Conservation (phyloP, 2,797 vertebrate genomes). For the Toxotes lorentzi region DNA sequence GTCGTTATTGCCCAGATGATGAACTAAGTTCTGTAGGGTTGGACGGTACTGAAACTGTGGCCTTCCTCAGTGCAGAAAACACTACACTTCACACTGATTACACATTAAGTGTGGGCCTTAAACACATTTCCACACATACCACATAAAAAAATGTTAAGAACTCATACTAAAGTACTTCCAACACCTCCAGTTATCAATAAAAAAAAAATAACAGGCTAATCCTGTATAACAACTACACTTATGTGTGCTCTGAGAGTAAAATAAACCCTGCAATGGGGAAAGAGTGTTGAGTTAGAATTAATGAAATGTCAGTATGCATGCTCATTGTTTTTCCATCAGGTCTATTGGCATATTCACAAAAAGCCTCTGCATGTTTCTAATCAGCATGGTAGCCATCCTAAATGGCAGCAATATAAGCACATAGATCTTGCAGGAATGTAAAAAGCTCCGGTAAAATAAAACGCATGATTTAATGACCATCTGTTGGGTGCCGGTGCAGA, state of each 20-base stretch:
- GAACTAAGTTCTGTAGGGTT: constrained; percentile 30
- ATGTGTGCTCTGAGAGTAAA: constrained; percentile 29
- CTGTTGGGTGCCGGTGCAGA: constrained; percentile 80
- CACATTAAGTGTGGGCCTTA: not conserved
- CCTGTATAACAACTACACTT: constrained; percentile 31
- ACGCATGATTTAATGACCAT: constrained; percentile 86
- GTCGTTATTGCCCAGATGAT: constrained; percentile 59
- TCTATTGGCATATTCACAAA: constrained; percentile 46
- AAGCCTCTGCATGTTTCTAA: constrained; percentile 74
- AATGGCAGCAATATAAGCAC: constrained; percentile 81
- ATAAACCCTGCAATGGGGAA: constrained; percentile 18
- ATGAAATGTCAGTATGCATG: constrained; percentile 43
- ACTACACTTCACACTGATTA: not conserved
- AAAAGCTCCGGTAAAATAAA: constrained; percentile 84
- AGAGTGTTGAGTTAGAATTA: constrained; percentile 30
- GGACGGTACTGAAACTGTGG: constrained; percentile 15
- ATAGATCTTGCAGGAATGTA: constrained; percentile 81
- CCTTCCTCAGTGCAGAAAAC: constrained; percentile 6
- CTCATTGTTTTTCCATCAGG: constrained; percentile 47
- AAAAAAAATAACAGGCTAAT: constrained; percentile 47
- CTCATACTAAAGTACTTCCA: constrained; percentile 27
- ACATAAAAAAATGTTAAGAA: constrained; percentile 17
- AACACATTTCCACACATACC: not conserved
- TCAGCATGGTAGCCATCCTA: constrained; percentile 71
- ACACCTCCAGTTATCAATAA: constrained; percentile 42